Percentiles rank a stretch among this genome's conserved stretches.
Evolutionary conservation across 2,797 vertebrate genomes (phyloP).

Genomic region (Syndactyla subalaris): DNA sequence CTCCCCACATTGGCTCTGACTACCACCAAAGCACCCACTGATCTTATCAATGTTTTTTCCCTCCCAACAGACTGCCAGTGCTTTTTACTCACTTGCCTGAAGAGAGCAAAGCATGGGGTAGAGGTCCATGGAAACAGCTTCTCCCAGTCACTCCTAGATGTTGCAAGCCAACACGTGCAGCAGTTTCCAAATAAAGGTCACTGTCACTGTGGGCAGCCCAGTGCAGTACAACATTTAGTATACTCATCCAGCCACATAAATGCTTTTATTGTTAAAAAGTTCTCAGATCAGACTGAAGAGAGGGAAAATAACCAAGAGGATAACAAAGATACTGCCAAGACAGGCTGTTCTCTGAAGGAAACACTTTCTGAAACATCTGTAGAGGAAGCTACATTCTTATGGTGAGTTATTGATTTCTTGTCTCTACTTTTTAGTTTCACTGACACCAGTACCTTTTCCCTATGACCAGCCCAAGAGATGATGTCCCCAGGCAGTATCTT

Average conservation of each 20-base stretch:
- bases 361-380: background rate
- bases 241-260: background rate
- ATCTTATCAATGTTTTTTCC: background rate
- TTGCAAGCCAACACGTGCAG: background rate
- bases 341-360: background rate
- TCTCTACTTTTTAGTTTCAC: background rate
- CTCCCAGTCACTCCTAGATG: background rate
- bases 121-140: background rate
- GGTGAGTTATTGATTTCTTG: background rate
- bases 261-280: background rate
- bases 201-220: background rate
- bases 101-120: background rate
- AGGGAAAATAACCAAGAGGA: background rate
- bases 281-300: background rate
- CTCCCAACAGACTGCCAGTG: background rate
- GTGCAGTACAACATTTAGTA: background rate
- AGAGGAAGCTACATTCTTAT: background rate
- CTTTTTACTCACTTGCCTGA: background rate
- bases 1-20: background rate
- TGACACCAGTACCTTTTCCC: background rate
- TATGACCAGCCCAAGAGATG: background rate
- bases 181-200: background rate
- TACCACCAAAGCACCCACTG: accelerated
- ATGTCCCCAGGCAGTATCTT: background rate
- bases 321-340: background rate